These are phyloP conservation scores for Dicrostonyx torquatus DNA, from an alignment of 2,797 vertebrate species.

Conservation along the genomic window DNA sequence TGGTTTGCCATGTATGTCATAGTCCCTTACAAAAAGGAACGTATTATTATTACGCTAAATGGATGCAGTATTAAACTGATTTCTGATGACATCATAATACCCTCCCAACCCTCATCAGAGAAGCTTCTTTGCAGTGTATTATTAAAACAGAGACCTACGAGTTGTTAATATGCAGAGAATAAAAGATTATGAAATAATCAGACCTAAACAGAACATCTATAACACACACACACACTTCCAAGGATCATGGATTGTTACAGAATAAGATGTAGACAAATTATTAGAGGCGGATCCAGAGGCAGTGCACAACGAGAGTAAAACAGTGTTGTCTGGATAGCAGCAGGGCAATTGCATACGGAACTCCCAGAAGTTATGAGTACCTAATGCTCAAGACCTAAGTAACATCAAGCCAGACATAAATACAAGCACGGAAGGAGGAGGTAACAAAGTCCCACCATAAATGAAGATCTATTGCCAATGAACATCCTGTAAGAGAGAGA, in stretches of 20 bases:
- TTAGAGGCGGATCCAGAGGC: neutral
- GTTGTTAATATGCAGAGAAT: neutral
- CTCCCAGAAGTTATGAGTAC: neutral
- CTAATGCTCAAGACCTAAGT: neutral
- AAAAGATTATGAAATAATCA: neutral
- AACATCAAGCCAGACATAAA: neutral
- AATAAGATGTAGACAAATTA: neutral
- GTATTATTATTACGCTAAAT: neutral
- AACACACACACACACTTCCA: neutral
- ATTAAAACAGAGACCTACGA: neutral
- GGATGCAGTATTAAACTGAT: neutral
- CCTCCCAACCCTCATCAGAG: neutral
- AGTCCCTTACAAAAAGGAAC: neutral
- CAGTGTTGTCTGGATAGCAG: neutral
- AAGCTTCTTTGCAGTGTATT: neutral
- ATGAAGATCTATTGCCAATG: neutral
- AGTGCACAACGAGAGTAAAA: neutral
- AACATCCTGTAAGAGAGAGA: neutral
- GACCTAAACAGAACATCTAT: neutral
- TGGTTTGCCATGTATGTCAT: neutral
- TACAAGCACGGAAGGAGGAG: neutral
- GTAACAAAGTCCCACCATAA: neutral
- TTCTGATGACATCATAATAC: neutral
- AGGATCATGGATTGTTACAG: neutral
- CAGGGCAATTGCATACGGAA: neutral